Percentiles rank a stretch among this genome's conserved stretches.
These are phyloP conservation scores for Elegia similella DNA, from an alignment of 2,888 invertebrate genomes.

Conservation along the genomic window DNA sequence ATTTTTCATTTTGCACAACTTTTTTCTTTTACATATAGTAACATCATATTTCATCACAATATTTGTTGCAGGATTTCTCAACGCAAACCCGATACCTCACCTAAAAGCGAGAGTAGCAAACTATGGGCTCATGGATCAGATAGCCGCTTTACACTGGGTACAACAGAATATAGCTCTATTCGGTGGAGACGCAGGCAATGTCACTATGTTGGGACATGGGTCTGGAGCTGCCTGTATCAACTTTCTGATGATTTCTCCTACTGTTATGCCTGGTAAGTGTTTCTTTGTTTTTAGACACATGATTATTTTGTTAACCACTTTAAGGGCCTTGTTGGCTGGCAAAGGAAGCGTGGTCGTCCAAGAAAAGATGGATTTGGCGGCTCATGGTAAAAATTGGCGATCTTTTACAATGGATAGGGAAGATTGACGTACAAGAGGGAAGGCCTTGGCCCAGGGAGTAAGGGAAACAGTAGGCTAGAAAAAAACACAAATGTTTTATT, in stretches of 20 bases:
- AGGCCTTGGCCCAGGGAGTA: too few relatives aligned
- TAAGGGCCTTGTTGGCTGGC: too few relatives aligned
- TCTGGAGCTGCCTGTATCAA: conserved; percentile 98
- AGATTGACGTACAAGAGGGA: too few relatives aligned
- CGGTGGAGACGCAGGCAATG: conserved; percentile 95
- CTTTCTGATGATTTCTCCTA: conserved; percentile 97
- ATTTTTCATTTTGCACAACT: too few relatives aligned
- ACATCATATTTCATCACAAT: background rate
- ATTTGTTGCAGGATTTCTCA: conserved; percentile 87
- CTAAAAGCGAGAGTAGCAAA: conserved; percentile 94
- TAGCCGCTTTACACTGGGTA: conserved; percentile 98
- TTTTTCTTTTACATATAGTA: too few relatives aligned
- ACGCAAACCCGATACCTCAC: conserved; percentile 93
- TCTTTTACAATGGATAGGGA: too few relatives aligned
- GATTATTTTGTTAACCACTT: too few relatives aligned
- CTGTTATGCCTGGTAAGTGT: conserved; percentile 86
- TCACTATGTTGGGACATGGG: conserved; percentile 98
- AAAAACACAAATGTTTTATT: too few relatives aligned
- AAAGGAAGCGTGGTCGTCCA: too few relatives aligned
- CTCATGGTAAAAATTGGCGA: too few relatives aligned
- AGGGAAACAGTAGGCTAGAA: too few relatives aligned
- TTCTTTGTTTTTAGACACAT: background rate
- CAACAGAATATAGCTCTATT: conserved; percentile 97
- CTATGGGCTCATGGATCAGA: conserved; percentile 98
- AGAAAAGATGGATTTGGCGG: too few relatives aligned